Evolutionary conservation across 1,140 invertebrate genomes (phyloP).

Genomic region (Portunus trituberculatus): DNA sequence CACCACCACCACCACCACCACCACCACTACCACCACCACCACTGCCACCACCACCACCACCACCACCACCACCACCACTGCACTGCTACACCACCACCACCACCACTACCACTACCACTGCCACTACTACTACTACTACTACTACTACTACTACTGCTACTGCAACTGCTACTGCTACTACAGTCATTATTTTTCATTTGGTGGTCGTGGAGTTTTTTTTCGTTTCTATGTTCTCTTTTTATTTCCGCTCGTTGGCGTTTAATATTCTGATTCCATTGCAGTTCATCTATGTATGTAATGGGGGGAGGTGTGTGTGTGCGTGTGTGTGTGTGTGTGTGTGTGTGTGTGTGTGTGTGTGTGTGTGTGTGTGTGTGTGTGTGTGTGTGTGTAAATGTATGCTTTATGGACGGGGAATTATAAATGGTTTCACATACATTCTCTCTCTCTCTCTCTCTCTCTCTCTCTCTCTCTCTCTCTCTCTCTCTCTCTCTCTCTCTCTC

Average conservation of each 20-base stretch:
- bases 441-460: not conserved
- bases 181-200: not conserved
- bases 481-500: not conserved
- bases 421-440: constrained; percentile 10
- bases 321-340: not conserved
- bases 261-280: too few species aligned
- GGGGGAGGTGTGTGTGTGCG: too few species aligned
- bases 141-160: constrained; percentile 18
- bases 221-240: too few species aligned
- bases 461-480: not conserved
- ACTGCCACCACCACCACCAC: not conserved
- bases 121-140: constrained; percentile 22
- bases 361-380: not conserved
- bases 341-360: constrained; percentile 31
- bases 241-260: too few species aligned
- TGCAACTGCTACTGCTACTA: not conserved
- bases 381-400: not conserved
- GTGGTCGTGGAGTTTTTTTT: too few species aligned
- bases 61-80: too few species aligned
- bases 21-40: not conserved
- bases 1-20: not conserved
- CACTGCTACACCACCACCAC: not conserved
- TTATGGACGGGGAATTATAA: not conserved
- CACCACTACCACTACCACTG: not conserved
- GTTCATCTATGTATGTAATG: too few species aligned